Evolutionary conservation across 2,113 vertebrate genomes (phyloP).

Genomic region (Benitochromis conjunctus): DNA sequence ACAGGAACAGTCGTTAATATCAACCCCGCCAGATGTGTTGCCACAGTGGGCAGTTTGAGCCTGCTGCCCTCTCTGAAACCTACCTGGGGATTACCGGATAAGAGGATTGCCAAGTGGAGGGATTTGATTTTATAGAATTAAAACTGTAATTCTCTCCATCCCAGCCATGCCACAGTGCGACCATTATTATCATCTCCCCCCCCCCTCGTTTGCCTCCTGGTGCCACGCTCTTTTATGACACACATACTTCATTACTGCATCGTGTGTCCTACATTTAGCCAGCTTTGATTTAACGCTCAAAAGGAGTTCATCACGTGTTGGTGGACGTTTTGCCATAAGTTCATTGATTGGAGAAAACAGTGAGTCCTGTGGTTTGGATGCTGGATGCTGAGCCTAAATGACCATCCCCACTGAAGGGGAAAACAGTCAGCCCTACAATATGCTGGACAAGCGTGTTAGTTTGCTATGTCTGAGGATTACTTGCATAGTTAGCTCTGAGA

Average conservation of each 20-base stretch:
- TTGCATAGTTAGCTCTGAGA: neutral
- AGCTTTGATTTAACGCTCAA: neutral
- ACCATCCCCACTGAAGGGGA: neutral
- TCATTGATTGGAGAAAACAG: neutral
- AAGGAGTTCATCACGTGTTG: neutral
- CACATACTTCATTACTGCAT: neutral
- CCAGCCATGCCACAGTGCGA: neutral
- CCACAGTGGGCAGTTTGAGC: slow-evolving; percentile 36
- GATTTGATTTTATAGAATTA: slow-evolving; percentile 71
- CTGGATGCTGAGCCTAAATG: neutral
- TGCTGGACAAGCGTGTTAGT: neutral
- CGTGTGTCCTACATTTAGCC: slow-evolving; percentile 14
- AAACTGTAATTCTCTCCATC: slow-evolving; percentile 63
- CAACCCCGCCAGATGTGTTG: slow-evolving; percentile 42
- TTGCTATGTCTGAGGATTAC: neutral
- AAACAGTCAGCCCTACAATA: neutral
- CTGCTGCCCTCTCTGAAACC: slow-evolving; percentile 53
- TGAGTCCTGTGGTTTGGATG: neutral
- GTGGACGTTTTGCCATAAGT: neutral
- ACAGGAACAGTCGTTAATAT: neutral
- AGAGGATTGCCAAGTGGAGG: slow-evolving; percentile 63
- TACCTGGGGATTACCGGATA: slow-evolving; percentile 68
- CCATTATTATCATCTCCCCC: neutral
- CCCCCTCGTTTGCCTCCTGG: neutral
- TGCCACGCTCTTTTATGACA: neutral